Evolutionary conservation across 2,797 vertebrate species (phyloP).

Genomic region (Syndactyla subalaris): DNA sequence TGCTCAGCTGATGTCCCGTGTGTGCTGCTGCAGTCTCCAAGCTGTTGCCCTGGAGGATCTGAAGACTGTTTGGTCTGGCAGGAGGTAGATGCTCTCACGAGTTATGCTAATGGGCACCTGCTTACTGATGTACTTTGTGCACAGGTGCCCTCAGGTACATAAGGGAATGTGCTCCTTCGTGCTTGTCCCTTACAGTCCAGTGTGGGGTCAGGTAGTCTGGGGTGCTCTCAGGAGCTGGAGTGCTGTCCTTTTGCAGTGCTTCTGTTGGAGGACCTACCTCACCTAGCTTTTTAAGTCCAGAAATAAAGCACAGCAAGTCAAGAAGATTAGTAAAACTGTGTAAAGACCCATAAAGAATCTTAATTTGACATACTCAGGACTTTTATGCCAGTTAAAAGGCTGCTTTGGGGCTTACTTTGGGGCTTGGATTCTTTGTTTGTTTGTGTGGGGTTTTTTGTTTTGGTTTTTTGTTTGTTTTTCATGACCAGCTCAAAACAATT

Average conservation of each 20-base stretch:
- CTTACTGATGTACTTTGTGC: background rate
- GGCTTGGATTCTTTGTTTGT: background rate
- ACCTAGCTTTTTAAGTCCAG: background rate
- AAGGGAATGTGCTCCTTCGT: background rate
- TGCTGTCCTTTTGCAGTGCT: background rate
- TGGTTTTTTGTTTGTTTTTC: background rate
- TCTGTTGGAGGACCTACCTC: background rate
- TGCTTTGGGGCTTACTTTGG: background rate
- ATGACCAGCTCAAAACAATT: background rate
- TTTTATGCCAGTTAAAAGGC: background rate
- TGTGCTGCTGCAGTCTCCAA: background rate
- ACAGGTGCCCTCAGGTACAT: accelerated
- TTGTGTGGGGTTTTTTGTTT: no score
- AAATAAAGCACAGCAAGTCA: background rate
- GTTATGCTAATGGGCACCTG: background rate
- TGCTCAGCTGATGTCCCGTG: accelerated
- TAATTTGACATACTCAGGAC: accelerated
- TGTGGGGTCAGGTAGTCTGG: background rate
- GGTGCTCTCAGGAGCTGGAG: background rate
- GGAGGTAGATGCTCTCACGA: background rate
- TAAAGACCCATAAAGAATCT: background rate
- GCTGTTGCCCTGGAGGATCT: background rate
- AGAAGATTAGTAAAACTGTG: background rate
- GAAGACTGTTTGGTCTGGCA: background rate
- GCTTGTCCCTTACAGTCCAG: accelerated